Conservation (phyloP, 2,888 invertebrate genomes). For the Epistrophe grossulariae region DNA sequence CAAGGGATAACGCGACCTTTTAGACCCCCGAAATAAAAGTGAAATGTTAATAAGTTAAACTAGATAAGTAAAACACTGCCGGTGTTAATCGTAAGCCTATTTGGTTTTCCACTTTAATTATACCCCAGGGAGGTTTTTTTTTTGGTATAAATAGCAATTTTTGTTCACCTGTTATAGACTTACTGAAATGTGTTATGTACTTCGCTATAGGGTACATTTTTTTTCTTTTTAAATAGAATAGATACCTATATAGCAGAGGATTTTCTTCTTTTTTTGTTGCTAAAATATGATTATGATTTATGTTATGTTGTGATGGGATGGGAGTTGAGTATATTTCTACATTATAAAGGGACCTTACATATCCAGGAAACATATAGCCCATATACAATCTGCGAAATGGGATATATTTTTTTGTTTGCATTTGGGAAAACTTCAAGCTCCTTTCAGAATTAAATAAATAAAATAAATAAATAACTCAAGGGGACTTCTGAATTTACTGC, state of each 20-base stretch:
- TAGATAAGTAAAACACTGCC: conserved; percentile 26
- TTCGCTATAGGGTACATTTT: neutral
- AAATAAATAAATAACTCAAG: too few species aligned
- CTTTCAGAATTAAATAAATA: too few species aligned
- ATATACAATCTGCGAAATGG: too few species aligned
- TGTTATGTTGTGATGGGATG: neutral
- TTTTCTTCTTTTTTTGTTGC: neutral
- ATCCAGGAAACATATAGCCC: too few species aligned
- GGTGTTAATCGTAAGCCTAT: conserved; percentile 45
- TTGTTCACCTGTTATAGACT: conserved; percentile 1
- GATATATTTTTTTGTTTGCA: too few species aligned
- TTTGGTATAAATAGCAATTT: conserved; percentile 18
- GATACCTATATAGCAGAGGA: neutral
- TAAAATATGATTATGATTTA: conserved; percentile 26
- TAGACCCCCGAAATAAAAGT: neutral
- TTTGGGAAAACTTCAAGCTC: too few species aligned
- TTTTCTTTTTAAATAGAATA: neutral
- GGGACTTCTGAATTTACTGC: too few species aligned
- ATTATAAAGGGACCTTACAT: neutral
- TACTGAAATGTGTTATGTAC: conserved; percentile 6
- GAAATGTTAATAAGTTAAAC: conserved; percentile 48
- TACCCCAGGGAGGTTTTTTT: conserved; percentile 32
- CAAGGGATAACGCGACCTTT: neutral
- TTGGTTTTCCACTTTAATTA: conserved; percentile 57
- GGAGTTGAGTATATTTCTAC: neutral